Evolutionary conservation across 2,113 vertebrate genomes (phyloP).

Genomic region (Serilophus lunatus): DNA sequence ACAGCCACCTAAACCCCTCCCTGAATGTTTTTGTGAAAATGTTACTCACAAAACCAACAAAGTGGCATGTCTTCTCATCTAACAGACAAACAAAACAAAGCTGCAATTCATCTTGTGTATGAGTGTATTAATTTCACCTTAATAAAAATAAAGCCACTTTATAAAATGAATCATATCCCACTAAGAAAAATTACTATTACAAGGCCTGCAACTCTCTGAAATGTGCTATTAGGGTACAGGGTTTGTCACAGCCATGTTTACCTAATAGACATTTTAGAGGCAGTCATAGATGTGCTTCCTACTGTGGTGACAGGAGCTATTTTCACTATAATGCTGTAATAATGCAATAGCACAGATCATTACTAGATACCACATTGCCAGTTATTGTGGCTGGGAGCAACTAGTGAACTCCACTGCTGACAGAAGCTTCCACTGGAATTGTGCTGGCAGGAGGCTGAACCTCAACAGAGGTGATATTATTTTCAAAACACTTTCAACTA

Average conservation of each 20-base stretch:
- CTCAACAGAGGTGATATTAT: not conserved
- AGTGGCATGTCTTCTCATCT: not conserved
- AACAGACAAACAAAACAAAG: not conserved
- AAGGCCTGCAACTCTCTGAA: not conserved
- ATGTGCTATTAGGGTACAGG: not conserved
- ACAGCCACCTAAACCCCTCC: not conserved
- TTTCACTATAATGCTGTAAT: not conserved
- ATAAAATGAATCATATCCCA: not conserved
- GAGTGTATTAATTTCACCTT: not conserved
- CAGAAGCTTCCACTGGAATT: not conserved
- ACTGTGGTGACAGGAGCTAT: not conserved
- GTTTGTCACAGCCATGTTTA: not conserved
- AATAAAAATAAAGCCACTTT: not conserved
- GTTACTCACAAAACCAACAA: not conserved
- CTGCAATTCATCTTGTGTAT: not conserved
- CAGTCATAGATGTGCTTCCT: not conserved
- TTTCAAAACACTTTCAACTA: not conserved
- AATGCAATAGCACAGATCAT: not conserved
- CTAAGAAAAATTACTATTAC: not conserved
- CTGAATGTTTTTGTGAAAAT: not conserved
- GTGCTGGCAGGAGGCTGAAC: not conserved
- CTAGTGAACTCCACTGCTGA: not conserved
- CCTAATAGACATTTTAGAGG: not conserved
- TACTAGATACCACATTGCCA: not conserved
- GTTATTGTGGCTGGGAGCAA: not conserved